Conservation (phyloP, 2,113 vertebrate genomes). For the Pitta sordida region DNA sequence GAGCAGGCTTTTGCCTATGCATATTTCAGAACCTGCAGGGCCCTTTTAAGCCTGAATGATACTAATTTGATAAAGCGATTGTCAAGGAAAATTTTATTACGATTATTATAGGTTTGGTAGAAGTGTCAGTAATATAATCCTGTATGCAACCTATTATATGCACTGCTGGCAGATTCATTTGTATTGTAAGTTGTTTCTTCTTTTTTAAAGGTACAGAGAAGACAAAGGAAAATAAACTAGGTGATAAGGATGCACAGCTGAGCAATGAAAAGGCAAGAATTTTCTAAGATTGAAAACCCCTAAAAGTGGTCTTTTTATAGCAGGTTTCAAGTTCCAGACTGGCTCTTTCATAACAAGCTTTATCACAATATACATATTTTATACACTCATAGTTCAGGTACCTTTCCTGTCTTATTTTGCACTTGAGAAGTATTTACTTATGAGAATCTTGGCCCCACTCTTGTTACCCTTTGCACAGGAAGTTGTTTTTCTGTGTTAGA, state of each 20-base stretch:
- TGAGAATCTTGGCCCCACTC: background rate
- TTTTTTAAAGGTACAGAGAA: constrained; percentile 32
- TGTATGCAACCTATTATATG: background rate
- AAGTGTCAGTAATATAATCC: background rate
- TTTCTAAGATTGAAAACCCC: background rate
- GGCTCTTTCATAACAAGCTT: background rate
- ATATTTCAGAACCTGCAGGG: background rate
- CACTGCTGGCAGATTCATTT: background rate
- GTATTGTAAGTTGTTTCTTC: background rate
- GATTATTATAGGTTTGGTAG: background rate
- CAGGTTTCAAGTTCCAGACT: background rate
- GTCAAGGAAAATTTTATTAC: background rate
- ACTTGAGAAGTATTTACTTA: background rate
- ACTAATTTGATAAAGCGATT: background rate
- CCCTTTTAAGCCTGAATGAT: background rate
- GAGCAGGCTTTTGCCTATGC: background rate
- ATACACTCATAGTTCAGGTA: background rate
- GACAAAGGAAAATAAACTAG: background rate
- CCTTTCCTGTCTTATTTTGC: background rate
- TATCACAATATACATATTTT: background rate
- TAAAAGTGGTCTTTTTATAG: background rate
- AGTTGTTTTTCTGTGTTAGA: background rate
- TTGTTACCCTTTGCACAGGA: background rate
- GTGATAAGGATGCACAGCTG: background rate
- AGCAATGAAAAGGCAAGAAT: constrained; percentile 49